A percentile compares a stretch with the other conserved stretches of the same genome.
These are phyloP conservation scores for Phainopepla nitens DNA, from an alignment of 2,113 vertebrate species.

Conservation along the genomic window DNA sequence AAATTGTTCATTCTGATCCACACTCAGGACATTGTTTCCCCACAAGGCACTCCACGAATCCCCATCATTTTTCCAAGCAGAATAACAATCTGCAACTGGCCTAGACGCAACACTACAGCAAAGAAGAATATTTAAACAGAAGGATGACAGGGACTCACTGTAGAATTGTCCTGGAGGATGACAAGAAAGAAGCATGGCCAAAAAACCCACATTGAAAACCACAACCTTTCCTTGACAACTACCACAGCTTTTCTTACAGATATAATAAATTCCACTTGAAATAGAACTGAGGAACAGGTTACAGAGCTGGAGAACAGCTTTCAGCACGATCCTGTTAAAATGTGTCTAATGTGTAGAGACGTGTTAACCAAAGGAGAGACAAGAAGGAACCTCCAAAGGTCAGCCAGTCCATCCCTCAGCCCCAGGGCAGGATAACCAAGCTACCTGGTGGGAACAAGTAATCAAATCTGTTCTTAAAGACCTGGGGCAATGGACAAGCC, in stretches of 20 bases:
- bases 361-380: background rate
- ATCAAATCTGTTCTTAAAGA: background rate
- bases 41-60: background rate
- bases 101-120: background rate
- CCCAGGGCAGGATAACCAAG: background rate
- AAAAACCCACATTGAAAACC: background rate
- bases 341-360: background rate
- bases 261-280: background rate
- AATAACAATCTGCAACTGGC: background rate
- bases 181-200: background rate
- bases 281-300: background rate
- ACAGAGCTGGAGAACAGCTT: background rate
- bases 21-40: background rate
- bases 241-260: background rate
- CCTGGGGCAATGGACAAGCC: background rate
- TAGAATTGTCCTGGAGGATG: background rate
- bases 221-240: background rate
- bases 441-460: background rate
- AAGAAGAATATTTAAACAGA: background rate
- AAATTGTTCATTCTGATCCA: background rate
- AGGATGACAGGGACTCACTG: background rate
- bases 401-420: background rate
- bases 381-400: background rate
- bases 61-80: background rate
- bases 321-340: background rate